Evolutionary conservation across 2,888 invertebrate genomes (phyloP), one percentile per base, ranked within the genome.

Genomic region (Drosophila stalkeri): DNA sequence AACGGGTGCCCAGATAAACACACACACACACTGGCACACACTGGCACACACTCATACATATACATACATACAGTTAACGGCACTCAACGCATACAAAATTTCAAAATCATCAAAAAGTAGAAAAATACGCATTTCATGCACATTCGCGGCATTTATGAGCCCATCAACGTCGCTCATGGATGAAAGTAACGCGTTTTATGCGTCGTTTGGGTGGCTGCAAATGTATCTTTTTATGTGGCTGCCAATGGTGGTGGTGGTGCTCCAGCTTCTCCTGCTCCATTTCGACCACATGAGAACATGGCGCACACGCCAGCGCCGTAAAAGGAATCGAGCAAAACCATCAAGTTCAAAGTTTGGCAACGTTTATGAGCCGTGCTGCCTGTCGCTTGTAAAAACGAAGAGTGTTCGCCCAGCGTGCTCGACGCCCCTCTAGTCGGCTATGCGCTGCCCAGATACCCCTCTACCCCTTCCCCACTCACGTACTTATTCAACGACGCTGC

Each of bases 281-380:
- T 51, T 65, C 66, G 68, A 72, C 69, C 69, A 72, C 79, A 80
- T 77, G 71, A 80, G 80, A 67, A 80, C 70, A 66, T 59, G 62
- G 72, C 71, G 79, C 75, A 85, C 85, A 87, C 81, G 83, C 77
- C 77, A 79, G 54, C 49, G 85, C 84, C 89, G 89, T 87, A 89
- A 87, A 86, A 83, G 68, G 57, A 65, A 73, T 70, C 67, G 70
- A 74, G 65, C 65, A 80, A 84, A 87, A 77, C 82, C 90, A 90
- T 90, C 90, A 90, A 90, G 90, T 89, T 90, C 90, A 90, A 90
- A 90, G 90, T 90, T 90, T 90, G 88, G 89, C 87, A 89, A 82
- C 89, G 78, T 90, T 90, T 90, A 90, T 90, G 89, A 84, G 81
- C 86, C 75, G 71, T 76, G 68, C 82, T 77, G 83, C 75, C 51